These are phyloP conservation scores for Urocynchramus pylzowi DNA, from an alignment of 2,113 vertebrate genomes.

Conservation along the genomic window DNA sequence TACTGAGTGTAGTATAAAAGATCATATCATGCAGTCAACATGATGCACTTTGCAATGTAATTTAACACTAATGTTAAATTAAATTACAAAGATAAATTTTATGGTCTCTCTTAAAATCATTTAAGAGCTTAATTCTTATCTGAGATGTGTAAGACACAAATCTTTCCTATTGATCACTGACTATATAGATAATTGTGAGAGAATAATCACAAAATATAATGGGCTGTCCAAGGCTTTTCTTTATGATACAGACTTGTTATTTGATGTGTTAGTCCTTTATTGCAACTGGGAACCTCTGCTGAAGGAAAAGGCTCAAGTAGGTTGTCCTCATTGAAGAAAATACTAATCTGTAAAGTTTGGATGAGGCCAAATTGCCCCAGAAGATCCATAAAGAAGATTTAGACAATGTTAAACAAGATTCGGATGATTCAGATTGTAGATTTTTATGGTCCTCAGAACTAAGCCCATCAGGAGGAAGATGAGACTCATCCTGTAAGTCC, in stretches of 20 bases:
- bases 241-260: neutral
- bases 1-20: slow-evolving; percentile 10
- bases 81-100: slow-evolving; percentile 46
- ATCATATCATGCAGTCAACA: slow-evolving; percentile 30
- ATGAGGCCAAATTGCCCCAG: neutral
- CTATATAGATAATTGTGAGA: neutral
- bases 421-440: neutral
- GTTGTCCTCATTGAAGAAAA: neutral
- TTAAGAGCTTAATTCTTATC: slow-evolving; percentile 34
- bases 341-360: neutral
- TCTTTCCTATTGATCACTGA: slow-evolving; percentile 1
- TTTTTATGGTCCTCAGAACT: neutral
- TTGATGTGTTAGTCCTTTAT: neutral
- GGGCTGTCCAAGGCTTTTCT: neutral
- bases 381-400: neutral
- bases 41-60: slow-evolving; percentile 40
- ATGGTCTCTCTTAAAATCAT: slow-evolving; percentile 25
- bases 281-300: neutral
- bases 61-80: slow-evolving; percentile 48
- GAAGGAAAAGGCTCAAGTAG: neutral
- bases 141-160: neutral
- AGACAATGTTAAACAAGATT: neutral
- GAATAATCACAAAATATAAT: neutral
- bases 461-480: neutral
- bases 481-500: neutral